A percentile compares a stretch with the other conserved stretches of the same genome.
Evolutionary conservation across 2,888 invertebrate genomes (phyloP).

Genomic region (Drosophila nr. medialis): DNA sequence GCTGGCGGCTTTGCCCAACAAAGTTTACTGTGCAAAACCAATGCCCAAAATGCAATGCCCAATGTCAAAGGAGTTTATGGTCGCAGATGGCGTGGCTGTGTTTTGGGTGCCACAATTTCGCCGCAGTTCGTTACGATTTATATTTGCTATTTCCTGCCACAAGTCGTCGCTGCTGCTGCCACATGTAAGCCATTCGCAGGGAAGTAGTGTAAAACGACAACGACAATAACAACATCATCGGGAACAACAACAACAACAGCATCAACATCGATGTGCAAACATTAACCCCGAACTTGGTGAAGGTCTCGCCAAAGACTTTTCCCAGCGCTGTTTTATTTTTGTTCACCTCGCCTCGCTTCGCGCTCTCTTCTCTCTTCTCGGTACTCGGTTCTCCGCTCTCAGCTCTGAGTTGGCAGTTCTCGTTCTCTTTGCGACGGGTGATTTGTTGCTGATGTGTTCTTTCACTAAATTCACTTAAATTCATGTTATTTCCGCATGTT

Average conservation of each 20-base stretch:
- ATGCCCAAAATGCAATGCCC: conserved; percentile 30
- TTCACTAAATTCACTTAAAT: conserved; percentile 78
- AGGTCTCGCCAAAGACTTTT: conserved; percentile 47
- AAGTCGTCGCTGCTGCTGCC: conserved; percentile 26
- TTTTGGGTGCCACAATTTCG: conserved; percentile 41
- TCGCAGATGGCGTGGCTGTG: conserved; percentile 42
- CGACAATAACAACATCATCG: conserved; percentile 10
- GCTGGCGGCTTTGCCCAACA: conserved; percentile 26
- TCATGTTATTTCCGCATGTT: conserved; percentile 76
- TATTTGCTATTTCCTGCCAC: conserved; percentile 67
- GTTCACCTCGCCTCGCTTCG: conserved; percentile 14
- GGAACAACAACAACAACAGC: conserved; percentile 5
- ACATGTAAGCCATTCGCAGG: conserved; percentile 47
- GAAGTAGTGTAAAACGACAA: conserved; percentile 19
- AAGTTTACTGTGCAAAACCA: conserved; percentile 29
- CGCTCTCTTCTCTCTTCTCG: conserved; percentile 16
- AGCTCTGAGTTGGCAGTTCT: background rate
- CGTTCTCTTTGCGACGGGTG: conserved; percentile 35
- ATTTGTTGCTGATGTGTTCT: conserved; percentile 77
- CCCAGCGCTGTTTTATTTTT: conserved; percentile 30
- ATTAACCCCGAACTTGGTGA: conserved; percentile 60
- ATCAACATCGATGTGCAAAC: conserved; percentile 46
- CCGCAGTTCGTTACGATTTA: conserved; percentile 57
- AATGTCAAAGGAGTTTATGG: conserved; percentile 46
- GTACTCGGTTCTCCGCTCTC: background rate